Base-by-base conservation (phyloP, 2,888 invertebrate species). In the Pinctada fucata region DNA sequence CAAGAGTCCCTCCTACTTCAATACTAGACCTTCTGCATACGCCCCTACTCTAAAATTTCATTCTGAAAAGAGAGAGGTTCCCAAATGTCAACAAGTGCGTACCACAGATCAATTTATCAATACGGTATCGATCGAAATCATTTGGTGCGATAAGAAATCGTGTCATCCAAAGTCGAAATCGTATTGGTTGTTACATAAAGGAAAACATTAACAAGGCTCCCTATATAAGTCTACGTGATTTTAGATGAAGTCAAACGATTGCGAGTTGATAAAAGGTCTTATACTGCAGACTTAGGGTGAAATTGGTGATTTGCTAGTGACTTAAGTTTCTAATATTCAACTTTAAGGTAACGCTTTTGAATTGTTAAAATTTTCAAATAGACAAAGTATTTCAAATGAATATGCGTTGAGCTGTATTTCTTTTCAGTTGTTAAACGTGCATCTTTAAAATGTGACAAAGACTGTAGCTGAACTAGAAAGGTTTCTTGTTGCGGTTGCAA, bases 121-220 rank as follows among this genome's bases (percentile, higher is more conserved):
- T 58, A 10, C 13, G 6, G 8, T 58, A 58, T 58, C 58, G 58
- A 58, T 13, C 13, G 58, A 58, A 58, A 58, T 58, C 58, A 10
- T 58, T 58, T 6, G 58, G 58, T 58, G 58, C 58, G 58, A 58
- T 58, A 58, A 58, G 58, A 13, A 58, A 58, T 58, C 58, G 58
- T 58, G 58, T 58, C 58, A 58, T 6, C 13, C 8, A 10, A 58
- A 10, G 58, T 6, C 13, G 13, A 10, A 13, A 10, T 58, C 8
- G 13, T 58, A 58, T 58, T 58, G 8, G 58, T 58, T 13, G 58
- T 58, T 58, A 58, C 58, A 58, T 58, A 58, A 58, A 58, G 13
- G 58, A 13, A 58, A 58, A 58, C 13, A 13, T 13, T 58, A 10
- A 58, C 31, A 31, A 31, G 31, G 31, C 31, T 31, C 31, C 31